Percentiles rank a stretch among this genome's conserved stretches.
phyloP scores from a whole-genome alignment of 64 coral and sea anemone genomes.

The Montipora capricornis region DNA sequence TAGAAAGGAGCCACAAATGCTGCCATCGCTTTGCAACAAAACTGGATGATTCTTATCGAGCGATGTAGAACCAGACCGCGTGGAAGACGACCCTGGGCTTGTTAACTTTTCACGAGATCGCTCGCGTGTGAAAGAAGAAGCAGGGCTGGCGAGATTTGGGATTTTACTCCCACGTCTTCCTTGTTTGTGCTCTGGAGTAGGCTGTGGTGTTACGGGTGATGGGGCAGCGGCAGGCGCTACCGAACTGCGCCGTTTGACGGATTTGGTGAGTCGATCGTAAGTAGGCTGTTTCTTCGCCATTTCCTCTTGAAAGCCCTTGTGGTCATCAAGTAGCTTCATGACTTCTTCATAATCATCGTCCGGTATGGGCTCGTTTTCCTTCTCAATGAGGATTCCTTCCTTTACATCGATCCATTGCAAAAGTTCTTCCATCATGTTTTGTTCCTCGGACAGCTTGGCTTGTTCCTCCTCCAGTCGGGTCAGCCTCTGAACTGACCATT shows the following conservation, averaged over 20 bases:
- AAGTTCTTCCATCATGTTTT: conserved; percentile 86
- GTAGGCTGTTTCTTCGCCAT: conserved; percentile 95
- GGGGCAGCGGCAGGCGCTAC: neutral
- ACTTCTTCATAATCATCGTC: conserved; percentile 94
- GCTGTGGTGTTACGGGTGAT: neutral
- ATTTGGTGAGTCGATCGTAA: conserved; percentile 89
- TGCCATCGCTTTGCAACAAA: conserved; percentile 94
- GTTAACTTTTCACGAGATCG: conserved; percentile 77
- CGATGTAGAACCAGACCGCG: conserved; percentile 83
- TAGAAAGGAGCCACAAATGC: conserved; percentile 93
- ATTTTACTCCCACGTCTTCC: conserved; percentile 54
- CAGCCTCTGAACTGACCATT: conserved; percentile 93
- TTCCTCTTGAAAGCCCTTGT: conserved; percentile 97
- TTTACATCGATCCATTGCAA: conserved; percentile 90
- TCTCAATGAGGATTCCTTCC: conserved; percentile 79
- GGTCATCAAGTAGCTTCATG: conserved; percentile 88
- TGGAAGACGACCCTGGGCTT: conserved; percentile 64
- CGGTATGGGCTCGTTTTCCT: conserved; percentile 92
- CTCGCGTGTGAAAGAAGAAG: conserved; percentile 77
- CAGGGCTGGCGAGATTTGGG: conserved; percentile 58
- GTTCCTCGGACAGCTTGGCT: conserved; percentile 79
- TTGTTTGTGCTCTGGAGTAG: conserved; percentile 52
- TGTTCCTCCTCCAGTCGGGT: conserved; percentile 91
- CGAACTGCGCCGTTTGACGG: conserved; percentile 84
- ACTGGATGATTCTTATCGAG: conserved; percentile 83